phyloP scores from a whole-genome alignment of 2,797 vertebrate genomes.

The Odontamblyopus rebecca region DNA sequence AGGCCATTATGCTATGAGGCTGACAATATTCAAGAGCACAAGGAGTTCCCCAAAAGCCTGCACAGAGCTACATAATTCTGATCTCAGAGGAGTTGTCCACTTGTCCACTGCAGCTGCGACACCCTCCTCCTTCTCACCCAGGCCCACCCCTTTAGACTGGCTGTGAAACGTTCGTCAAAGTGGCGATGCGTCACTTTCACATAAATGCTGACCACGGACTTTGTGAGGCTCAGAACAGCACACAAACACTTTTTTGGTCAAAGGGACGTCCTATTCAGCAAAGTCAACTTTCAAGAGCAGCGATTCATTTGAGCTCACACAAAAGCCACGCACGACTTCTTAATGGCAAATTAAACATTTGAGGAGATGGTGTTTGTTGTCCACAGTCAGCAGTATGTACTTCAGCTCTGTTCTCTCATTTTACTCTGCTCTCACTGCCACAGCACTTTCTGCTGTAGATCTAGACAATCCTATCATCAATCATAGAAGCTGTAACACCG shows the following conservation, averaged over 20 bases:
- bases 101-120: neutral
- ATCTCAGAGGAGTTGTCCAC: neutral
- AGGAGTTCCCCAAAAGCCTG: neutral
- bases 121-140: neutral
- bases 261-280: neutral
- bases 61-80: too few species aligned
- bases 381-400: neutral
- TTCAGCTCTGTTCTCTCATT: neutral
- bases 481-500: neutral
- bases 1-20: too few species aligned
- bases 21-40: neutral
- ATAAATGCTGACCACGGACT: neutral
- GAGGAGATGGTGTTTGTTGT: neutral
- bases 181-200: conserved; percentile 3
- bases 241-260: conserved; percentile 4
- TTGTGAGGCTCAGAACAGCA: neutral
- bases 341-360: neutral
- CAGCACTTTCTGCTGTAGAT: neutral
- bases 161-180: neutral
- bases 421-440: neutral
- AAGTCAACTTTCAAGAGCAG: neutral
- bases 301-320: neutral
- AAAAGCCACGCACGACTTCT: neutral
- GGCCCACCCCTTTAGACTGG: neutral
- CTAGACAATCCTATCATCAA: neutral